A percentile compares a stretch with the other conserved stretches of the same genome.
Conservation (phyloP, 2,113 vertebrate genomes). For the Pipra filicauda region DNA sequence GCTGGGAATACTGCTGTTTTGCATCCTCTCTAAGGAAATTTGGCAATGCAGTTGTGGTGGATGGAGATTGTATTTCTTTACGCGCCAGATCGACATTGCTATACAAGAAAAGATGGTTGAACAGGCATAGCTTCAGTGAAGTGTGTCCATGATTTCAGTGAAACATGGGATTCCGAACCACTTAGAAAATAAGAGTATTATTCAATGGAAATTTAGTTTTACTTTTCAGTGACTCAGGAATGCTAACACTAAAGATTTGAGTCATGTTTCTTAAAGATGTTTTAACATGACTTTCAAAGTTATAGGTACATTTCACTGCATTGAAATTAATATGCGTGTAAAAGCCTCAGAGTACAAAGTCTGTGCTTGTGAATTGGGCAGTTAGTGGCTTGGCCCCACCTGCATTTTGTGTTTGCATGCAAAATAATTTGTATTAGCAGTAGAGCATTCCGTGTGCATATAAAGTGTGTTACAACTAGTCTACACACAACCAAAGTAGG, state of each 20-base stretch:
- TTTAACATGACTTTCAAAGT: background rate
- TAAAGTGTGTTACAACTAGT: background rate
- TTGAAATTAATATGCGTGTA: background rate
- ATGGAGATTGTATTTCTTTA: background rate
- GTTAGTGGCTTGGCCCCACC: background rate
- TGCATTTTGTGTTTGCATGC: background rate
- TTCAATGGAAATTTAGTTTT: background rate
- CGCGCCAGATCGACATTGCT: accelerated
- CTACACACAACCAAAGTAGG: background rate
- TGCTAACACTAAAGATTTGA: background rate
- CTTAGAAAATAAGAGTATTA: background rate
- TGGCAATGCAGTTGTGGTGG: background rate
- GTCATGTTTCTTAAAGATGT: background rate
- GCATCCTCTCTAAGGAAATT: background rate
- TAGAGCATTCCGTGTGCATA: background rate
- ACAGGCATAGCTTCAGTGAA: background rate
- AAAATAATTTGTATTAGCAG: background rate
- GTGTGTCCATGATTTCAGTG: accelerated
- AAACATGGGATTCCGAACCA: background rate
- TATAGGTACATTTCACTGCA: background rate
- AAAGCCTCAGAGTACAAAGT: background rate
- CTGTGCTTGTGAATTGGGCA: background rate
- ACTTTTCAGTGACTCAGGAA: background rate
- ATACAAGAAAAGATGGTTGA: background rate
- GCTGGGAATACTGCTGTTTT: background rate